These are phyloP conservation scores for Zalophus californianus DNA, from an alignment of 2,797 vertebrate species.

Conservation along the genomic window DNA sequence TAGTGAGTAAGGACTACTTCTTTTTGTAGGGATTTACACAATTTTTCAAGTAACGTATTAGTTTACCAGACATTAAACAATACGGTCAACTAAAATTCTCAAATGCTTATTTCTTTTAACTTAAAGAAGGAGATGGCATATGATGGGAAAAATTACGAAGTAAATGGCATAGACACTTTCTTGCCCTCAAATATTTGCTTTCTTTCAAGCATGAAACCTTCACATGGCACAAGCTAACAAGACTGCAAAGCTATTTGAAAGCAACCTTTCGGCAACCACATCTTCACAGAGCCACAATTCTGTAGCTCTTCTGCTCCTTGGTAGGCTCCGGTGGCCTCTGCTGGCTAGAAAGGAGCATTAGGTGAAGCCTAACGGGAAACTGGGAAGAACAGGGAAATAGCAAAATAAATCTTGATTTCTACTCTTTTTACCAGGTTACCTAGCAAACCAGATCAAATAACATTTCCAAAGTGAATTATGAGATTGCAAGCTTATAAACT, in stretches of 20 bases:
- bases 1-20: neutral
- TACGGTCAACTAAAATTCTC: conserved; percentile 18
- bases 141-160: neutral
- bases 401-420: neutral
- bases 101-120: conserved; percentile 26
- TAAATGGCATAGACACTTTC: conserved; percentile 22
- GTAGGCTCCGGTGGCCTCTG: conserved; percentile 30
- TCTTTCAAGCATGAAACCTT: conserved; percentile 53
- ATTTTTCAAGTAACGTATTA: conserved; percentile 32
- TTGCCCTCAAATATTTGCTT: conserved; percentile 46
- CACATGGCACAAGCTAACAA: neutral
- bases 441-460: conserved; percentile 6
- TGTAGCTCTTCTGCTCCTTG: neutral
- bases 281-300: neutral
- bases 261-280: neutral
- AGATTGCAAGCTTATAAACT: conserved; percentile 45
- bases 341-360: conserved; percentile 33
- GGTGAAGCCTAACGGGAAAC: neutral
- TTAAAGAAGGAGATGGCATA: neutral
- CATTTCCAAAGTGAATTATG: conserved; percentile 42
- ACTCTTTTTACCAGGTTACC: neutral
- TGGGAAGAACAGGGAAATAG: neutral
- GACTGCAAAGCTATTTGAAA: neutral
- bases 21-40: conserved; percentile 33
- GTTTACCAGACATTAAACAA: conserved; percentile 21